Evolutionary conservation across 2,113 vertebrate species (phyloP), one percentile per base, ranked within the genome.

Genomic region (Cyprinodon brontotheroides): DNA sequence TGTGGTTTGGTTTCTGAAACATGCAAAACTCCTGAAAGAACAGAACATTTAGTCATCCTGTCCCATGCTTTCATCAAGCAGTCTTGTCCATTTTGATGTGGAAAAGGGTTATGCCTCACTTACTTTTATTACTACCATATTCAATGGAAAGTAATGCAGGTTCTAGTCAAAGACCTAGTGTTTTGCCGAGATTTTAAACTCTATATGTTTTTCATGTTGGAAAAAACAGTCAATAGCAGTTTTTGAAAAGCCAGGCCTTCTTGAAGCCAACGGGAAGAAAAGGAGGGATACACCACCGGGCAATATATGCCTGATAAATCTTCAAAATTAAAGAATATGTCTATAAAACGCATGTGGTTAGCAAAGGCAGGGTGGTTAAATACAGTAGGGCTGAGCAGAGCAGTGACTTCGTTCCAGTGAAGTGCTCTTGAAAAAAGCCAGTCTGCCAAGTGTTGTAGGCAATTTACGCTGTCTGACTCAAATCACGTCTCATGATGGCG

Each of bases 401-500:
- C 79, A 71, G 3, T 20, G 43, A 91, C 89, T 90, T 83, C 73
- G 81, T 95, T 94, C 88, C 89, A 89, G 92, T 92, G 90, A 9
- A 87, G 81, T 93, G 84, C 68, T 86, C 78, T 67, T 91, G 85
- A 89, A 60, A 91, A 93, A 84, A 86, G 68, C 88, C 41, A 91
- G 90, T 78, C 86, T 93, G 80, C 87, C 89, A 61, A 91, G 91
- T 76, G 73, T 89, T 92, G 74, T 88, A 93, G 94, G 93, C 91
- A 93, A 89, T 93, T 93, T 89, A 83, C 84, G 88, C 93, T 91
- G 89, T 91, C 90, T 94, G 94, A 95, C 87, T 90, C 91, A 90
- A 92, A 92, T 78, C 94, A 93, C 85, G 87, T 92, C 93, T 91
- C 91, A 91, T 93, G 93, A 93, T 78, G 80, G 79, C 72, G 79